These are phyloP conservation scores for Melinaea marsaeus DNA, from an alignment of 2,888 invertebrate species.

Conservation along the genomic window DNA sequence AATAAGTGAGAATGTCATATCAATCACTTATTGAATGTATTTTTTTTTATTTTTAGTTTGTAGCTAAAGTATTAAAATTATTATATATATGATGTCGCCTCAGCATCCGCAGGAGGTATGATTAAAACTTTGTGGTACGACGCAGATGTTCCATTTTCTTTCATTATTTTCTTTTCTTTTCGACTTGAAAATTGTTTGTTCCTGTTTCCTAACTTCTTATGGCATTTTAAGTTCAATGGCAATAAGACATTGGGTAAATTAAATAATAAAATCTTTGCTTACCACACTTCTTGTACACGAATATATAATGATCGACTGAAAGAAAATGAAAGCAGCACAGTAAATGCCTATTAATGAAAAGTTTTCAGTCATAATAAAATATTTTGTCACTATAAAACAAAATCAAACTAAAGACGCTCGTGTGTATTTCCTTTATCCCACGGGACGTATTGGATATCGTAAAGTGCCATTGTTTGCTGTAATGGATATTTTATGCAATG, in stretches of 20 bases:
- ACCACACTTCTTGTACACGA: not conserved
- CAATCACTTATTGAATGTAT: no score
- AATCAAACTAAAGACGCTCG: conserved; percentile 7
- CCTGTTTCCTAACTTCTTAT: not conserved
- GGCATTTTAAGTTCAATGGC: conserved; percentile 3
- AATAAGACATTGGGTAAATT: conserved; percentile 4
- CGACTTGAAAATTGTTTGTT: conserved; percentile 17
- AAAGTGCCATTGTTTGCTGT: conserved; percentile 44
- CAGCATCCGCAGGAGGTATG: conserved; percentile 15
- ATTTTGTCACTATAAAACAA: not conserved
- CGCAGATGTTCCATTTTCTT: conserved; percentile 17
- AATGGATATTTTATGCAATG: conserved; percentile 49
- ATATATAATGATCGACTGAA: no score
- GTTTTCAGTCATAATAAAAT: no score
- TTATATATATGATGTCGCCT: conserved; percentile 8
- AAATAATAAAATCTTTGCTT: not conserved
- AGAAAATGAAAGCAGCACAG: no score
- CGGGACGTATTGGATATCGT: conserved; percentile 42
- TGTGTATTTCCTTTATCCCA: conserved; percentile 36
- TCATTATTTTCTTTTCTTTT: conserved; percentile 19
- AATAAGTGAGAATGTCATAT: no score
- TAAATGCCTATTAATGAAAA: no score
- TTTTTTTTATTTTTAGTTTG: no score
- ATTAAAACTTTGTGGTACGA: conserved; percentile 20
- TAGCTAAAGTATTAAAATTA: not conserved